Conservation (phyloP, 2,888 invertebrate species). For the Drosophila recens region DNA sequence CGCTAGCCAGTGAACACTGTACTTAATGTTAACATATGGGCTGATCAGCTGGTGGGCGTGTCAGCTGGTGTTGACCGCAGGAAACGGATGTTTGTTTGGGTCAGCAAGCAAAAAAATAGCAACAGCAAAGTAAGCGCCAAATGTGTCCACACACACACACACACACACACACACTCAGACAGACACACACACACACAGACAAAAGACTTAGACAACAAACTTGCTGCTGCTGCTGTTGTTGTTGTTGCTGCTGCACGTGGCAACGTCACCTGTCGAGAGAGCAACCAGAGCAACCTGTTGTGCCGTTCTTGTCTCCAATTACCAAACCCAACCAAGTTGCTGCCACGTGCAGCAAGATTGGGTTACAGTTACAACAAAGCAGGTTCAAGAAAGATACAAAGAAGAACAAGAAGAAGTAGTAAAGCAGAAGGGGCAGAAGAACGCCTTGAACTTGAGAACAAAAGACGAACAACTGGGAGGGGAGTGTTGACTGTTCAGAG, state of each 20-base stretch:
- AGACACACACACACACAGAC: conserved; percentile 18
- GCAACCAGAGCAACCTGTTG: conserved; percentile 48
- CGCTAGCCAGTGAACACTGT: conserved; percentile 24
- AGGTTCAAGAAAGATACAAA: conserved; percentile 21
- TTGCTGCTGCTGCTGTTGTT: conserved; percentile 24
- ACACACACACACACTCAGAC: neutral
- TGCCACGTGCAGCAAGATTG: conserved; percentile 65
- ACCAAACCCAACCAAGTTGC: conserved; percentile 47
- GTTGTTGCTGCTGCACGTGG: conserved; percentile 48
- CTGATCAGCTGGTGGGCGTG: conserved; percentile 44
- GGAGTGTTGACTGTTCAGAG: neutral
- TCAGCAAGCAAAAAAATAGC: conserved; percentile 48
- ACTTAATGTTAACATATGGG: conserved; percentile 9
- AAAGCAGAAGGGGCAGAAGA: neutral
- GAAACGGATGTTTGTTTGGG: conserved; percentile 78
- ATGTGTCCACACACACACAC: conserved; percentile 56
- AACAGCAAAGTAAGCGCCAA: conserved; percentile 31
- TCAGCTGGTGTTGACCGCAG: conserved; percentile 52
- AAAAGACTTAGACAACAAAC: conserved; percentile 73
- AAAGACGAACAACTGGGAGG: conserved; percentile 20
- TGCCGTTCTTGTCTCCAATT: conserved; percentile 60
- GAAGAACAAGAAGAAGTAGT: neutral
- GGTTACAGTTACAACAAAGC: conserved; percentile 48
- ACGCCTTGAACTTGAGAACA: conserved; percentile 59
- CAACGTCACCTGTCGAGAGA: conserved; percentile 36